Evolutionary conservation across 2,797 vertebrate species (phyloP).

Genomic region (Esox masquinongy): DNA sequence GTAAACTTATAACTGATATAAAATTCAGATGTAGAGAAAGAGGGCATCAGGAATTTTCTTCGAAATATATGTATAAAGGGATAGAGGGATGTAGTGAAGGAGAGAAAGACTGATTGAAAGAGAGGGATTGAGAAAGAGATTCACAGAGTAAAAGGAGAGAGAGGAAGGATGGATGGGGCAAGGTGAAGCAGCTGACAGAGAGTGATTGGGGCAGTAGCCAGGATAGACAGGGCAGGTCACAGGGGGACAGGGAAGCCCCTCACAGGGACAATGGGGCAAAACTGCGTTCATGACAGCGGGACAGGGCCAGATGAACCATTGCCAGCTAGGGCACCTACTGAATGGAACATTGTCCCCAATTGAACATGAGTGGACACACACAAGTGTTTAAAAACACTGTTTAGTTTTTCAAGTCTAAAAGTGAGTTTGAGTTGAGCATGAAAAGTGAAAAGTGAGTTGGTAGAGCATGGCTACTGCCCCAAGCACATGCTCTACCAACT

Average conservation of each 20-base stretch:
- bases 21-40: too few relatives aligned
- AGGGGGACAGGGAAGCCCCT: conserved; percentile 7
- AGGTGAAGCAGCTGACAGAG: not conserved
- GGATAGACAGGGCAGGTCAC: conserved; percentile 33
- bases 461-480: too few relatives aligned
- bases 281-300: conserved; percentile 39
- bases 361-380: too few relatives aligned
- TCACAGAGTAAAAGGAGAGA: not conserved
- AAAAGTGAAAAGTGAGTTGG: too few relatives aligned
- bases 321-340: conserved; percentile 52
- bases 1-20: not conserved
- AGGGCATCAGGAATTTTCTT: not conserved
- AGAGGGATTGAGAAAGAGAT: not conserved
- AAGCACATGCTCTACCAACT: too few relatives aligned
- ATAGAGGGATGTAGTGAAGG: not conserved
- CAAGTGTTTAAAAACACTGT: too few relatives aligned
- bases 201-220: conserved; percentile 14
- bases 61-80: not conserved
- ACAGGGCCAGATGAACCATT: conserved; percentile 37
- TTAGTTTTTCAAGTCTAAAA: too few relatives aligned
- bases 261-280: conserved; percentile 19
- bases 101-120: not conserved
- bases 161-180: not conserved
- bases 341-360: conserved; percentile 26
- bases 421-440: too few relatives aligned